Conservation (phyloP, 2,797 vertebrate species). For the Carcharodon carcharias region DNA sequence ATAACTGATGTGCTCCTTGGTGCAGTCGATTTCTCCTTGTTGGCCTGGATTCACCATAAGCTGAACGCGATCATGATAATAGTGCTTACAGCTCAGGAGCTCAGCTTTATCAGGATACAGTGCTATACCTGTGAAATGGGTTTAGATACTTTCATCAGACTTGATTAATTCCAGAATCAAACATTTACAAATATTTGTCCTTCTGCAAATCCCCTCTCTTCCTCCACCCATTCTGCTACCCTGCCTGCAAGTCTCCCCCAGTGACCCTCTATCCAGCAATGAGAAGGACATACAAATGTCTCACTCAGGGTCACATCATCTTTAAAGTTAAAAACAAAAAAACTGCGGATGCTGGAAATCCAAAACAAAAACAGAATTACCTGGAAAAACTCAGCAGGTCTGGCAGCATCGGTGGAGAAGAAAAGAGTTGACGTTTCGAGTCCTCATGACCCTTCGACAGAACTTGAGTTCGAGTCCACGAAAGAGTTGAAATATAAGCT, state of each 20-base stretch:
- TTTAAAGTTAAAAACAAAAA: no score
- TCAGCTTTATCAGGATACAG: constrained; percentile 77
- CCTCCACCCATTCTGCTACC: neutral
- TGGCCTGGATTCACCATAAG: constrained; percentile 69
- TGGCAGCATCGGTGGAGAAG: no score
- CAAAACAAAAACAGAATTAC: no score
- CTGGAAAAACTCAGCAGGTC: no score
- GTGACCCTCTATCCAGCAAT: neutral
- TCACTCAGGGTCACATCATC: neutral
- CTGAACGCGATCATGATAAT: constrained; percentile 78
- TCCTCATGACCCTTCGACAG: no score
- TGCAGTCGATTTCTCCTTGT: constrained; percentile 65
- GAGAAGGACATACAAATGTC: neutral
- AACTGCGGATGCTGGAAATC: no score
- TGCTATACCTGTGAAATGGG: constrained; percentile 71
- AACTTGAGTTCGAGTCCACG: no score
- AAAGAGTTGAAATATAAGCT: no score
- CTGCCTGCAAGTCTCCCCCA: neutral
- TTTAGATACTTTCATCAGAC: neutral
- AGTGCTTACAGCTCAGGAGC: constrained; percentile 80
- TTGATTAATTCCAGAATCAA: neutral
- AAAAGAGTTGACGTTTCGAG: no score
- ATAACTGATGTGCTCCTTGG: constrained; percentile 69
- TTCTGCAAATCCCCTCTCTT: neutral
- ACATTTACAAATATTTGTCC: neutral